A percentile compares a stretch with the other conserved stretches of the same genome.
These are phyloP conservation scores for Sthenelais limicola DNA, from an alignment of 2,888 invertebrate species.

Conservation along the genomic window DNA sequence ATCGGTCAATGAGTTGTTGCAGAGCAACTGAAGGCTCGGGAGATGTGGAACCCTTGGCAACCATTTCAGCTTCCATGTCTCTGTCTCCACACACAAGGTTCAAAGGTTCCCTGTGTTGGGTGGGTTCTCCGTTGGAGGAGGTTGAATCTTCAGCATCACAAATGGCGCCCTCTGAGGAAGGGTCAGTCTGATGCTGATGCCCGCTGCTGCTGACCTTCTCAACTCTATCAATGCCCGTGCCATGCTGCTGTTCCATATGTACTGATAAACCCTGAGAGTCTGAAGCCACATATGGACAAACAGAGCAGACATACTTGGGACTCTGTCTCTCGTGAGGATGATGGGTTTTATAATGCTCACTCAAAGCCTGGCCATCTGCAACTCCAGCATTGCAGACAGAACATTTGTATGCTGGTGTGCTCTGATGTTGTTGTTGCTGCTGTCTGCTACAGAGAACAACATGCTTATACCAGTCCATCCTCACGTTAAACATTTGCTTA, in stretches of 20 bases:
- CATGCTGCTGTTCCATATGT: conserved; percentile 5
- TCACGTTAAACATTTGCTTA: conserved; percentile 24
- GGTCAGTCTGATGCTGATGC: too few species aligned
- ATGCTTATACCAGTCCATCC: conserved; percentile 35
- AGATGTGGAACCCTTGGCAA: conserved; percentile 3
- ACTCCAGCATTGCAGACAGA: conserved; percentile 31
- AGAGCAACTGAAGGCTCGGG: conserved; percentile 33
- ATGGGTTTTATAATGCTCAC: conserved; percentile 4
- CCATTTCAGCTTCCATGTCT: background rate
- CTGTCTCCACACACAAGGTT: conserved; percentile 65
- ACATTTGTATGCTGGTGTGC: too few species aligned
- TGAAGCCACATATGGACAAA: background rate
- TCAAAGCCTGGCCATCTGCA: conserved; percentile 4
- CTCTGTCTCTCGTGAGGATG: background rate
- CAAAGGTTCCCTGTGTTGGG: conserved; percentile 79
- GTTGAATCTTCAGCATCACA: background rate
- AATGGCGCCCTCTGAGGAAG: too few species aligned
- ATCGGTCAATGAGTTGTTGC: background rate
- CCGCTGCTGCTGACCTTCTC: conserved; percentile 23
- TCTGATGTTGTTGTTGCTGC: conserved; percentile 9
- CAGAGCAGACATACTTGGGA: background rate
- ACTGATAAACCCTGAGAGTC: background rate
- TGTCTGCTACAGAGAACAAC: conserved; percentile 13
- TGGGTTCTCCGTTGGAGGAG: background rate
- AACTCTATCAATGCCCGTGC: background rate